phyloP scores from a whole-genome alignment of 2,888 invertebrate species.

The Sceliomorpha sp. region DNA sequence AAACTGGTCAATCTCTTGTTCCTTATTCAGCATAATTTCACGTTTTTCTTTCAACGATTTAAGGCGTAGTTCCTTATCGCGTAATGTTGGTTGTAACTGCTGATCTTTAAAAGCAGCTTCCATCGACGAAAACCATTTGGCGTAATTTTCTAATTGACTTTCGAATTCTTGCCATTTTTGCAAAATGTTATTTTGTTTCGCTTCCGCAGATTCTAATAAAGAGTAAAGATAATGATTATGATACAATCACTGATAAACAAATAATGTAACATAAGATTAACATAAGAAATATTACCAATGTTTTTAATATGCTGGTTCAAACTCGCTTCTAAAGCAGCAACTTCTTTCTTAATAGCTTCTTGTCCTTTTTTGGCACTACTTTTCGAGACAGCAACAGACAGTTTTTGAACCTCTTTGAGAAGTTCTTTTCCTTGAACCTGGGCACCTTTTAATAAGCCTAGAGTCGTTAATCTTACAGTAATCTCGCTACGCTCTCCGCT shows the following conservation, averaged over 20 bases:
- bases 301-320: constrained; percentile 86
- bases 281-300: constrained; percentile 81
- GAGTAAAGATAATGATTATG: constrained; percentile 21
- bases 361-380: constrained; percentile 92
- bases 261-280: too few species aligned
- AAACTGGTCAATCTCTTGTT: constrained; percentile 92
- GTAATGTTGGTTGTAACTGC: constrained; percentile 88
- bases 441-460: constrained; percentile 85
- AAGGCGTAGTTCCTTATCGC: constrained; percentile 90
- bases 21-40: constrained; percentile 89
- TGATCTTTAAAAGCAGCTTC: constrained; percentile 94
- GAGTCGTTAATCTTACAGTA: constrained; percentile 85
- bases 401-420: constrained; percentile 85
- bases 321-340: constrained; percentile 85
- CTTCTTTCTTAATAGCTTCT: constrained; percentile 86
- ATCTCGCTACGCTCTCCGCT: constrained; percentile 93
- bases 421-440: constrained; percentile 85
- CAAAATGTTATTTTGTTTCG: constrained; percentile 87
- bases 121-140: constrained; percentile 92
- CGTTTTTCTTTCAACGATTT: constrained; percentile 87
- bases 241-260: constrained; percentile 6
- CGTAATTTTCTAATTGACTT: constrained; percentile 88
- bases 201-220: constrained; percentile 85
- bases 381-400: constrained; percentile 85
- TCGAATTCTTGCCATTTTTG: constrained; percentile 95